Conservation (phyloP, 2,888 invertebrate species). For the Germaria angustata region DNA sequence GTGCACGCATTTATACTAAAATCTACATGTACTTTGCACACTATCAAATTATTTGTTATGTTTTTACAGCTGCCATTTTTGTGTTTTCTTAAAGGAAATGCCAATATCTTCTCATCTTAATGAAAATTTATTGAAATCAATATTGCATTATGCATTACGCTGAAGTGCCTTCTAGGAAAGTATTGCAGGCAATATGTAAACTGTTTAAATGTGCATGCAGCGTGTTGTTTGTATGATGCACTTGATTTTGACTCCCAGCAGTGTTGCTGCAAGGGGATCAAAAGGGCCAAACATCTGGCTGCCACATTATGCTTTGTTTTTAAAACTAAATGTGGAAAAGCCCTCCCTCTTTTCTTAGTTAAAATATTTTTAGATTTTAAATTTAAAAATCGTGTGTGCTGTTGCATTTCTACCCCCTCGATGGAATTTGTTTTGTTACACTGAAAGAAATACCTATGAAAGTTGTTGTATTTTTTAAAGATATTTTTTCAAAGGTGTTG, state of each 20-base stretch:
- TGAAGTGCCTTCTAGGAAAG: constrained; percentile 16
- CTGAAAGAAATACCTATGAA: neutral
- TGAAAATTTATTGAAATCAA: constrained; percentile 30
- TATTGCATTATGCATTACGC: constrained; percentile 18
- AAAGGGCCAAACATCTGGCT: constrained; percentile 68
- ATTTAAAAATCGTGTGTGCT: neutral
- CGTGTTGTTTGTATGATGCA: neutral
- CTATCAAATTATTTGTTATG: constrained; percentile 7
- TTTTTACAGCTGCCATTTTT: constrained; percentile 44
- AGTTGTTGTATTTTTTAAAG: neutral
- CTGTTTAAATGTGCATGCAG: neutral
- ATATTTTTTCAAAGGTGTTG: constrained; percentile 61
- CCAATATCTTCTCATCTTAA: neutral
- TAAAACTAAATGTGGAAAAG: neutral
- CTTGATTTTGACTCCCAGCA: constrained; percentile 30
- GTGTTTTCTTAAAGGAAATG: constrained; percentile 41
- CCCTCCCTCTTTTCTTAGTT: constrained; percentile 1
- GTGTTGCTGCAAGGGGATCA: constrained; percentile 26
- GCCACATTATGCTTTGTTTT: constrained; percentile 67
- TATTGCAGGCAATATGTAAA: neutral
- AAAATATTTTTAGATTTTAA: constrained; percentile 53
- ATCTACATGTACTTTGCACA: neutral
- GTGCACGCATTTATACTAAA: too few relatives aligned
- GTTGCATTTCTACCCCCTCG: constrained; percentile 12
- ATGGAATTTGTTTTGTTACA: neutral